phyloP scores from a whole-genome alignment of 2,797 vertebrate species.

The Rhinella marina region DNA sequence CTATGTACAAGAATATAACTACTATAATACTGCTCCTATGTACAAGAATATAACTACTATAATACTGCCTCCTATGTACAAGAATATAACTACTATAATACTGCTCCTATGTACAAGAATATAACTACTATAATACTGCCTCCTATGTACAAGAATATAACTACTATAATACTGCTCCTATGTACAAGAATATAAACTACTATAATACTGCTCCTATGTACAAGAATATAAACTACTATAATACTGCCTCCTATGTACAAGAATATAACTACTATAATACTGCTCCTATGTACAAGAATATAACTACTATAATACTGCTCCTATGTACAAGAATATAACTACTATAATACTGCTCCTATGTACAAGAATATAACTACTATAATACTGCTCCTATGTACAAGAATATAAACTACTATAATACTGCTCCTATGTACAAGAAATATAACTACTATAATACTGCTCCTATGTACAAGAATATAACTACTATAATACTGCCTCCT shows the following conservation, averaged over 20 bases:
- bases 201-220: neutral
- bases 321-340: neutral
- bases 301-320: neutral
- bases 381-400: neutral
- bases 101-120: neutral
- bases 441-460: slow-evolving; percentile 5
- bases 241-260: neutral
- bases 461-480: neutral
- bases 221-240: neutral
- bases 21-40: slow-evolving; percentile 9
- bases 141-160: slow-evolving; percentile 3
- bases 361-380: slow-evolving; percentile 8
- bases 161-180: slow-evolving; percentile 11
- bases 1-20: slow-evolving; percentile 14
- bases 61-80: neutral
- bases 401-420: neutral
- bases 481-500: too few species aligned
- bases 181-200: slow-evolving; percentile 18
- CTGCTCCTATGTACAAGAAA: neutral
- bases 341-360: neutral
- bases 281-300: neutral
- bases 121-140: slow-evolving; percentile 20
- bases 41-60: slow-evolving; percentile 22
- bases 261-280: neutral
- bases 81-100: slow-evolving; percentile 7